Base-by-base conservation (phyloP, 1,140 invertebrate species). In the Drosophila nikananu region DNA sequence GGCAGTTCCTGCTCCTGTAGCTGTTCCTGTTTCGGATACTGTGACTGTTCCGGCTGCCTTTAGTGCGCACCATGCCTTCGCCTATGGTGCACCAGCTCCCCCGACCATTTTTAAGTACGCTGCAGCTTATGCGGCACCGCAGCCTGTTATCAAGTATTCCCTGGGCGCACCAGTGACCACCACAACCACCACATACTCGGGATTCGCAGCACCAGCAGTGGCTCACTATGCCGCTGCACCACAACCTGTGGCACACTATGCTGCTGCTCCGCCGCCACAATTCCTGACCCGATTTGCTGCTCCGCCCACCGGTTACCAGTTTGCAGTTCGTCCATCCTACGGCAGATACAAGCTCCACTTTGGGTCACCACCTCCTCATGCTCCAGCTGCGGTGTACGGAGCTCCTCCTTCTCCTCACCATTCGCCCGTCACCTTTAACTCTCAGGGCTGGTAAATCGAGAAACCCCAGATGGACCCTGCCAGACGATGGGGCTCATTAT, bases 121-220 rank as follows among this genome's bases (percentile, higher is more conserved):
- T 3, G 12, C 62, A 8, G 37, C 75, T 27, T 87, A 87, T 54
- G 63, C 65, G 13, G 63, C 74, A 7, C 52, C 73, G 1, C 64
- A 77, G 9, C 86, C 86, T 2, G 59, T 74, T 5, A 62, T 90
- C 9, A 90, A 86, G 49, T 86, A 86, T 54, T 80, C 81, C 15
- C 27, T 90, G 17, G 86, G 86, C 7, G 19, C 86, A 13, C 86
- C 86, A 3, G 79, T 90, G 5, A 90, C 86, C 30, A 90, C 86
- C 5, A 90, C 86, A 5, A 90, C 86, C 10, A 90, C 86, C 3
- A 90, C 86, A 0, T 90, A 90, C 41, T 15, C 75, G 0, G 81
- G 86, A 17, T 84, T 82, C 41, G 79, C 81, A 32, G 71, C 80
- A 30, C 37, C 81, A 5, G 15, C 70, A 12, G 19, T 23, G n/a